phyloP scores from a whole-genome alignment of 2,888 invertebrate genomes.

The Tipula vernalis region DNA sequence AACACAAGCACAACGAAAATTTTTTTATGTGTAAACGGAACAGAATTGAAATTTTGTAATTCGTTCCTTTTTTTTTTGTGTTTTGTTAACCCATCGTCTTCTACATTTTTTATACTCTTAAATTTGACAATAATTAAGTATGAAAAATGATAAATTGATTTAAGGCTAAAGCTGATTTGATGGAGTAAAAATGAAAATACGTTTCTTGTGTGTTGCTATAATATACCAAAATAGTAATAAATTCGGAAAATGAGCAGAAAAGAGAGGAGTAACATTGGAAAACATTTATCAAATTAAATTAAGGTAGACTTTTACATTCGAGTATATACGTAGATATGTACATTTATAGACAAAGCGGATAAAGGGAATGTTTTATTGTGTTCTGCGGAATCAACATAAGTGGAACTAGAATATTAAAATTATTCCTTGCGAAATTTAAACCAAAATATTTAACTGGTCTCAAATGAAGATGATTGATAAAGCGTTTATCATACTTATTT shows the following conservation, averaged over 20 bases:
- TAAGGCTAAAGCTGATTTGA: background rate
- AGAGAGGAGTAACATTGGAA: background rate
- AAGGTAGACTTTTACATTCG: background rate
- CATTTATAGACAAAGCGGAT: background rate
- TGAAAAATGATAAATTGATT: slow-evolving; percentile 4
- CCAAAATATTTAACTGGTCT: no score
- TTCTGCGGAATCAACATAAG: no score
- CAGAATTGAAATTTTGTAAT: background rate
- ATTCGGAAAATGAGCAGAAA: background rate
- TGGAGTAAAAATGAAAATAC: background rate
- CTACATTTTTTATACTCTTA: background rate
- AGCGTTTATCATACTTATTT: no score
- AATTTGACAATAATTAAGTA: slow-evolving; percentile 4
- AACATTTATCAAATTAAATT: background rate
- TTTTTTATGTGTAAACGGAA: background rate
- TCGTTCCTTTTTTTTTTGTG: background rate
- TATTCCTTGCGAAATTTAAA: no score
- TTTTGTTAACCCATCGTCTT: background rate
- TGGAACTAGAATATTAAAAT: no score
- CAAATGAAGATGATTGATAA: no score
- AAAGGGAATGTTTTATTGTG: no score
- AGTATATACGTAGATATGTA: no score
- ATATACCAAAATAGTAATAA: background rate
- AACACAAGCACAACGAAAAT: background rate
- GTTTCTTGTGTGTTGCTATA: background rate